Conservation (phyloP, 2,113 vertebrate genomes). For the Carettochelys insculpta region DNA sequence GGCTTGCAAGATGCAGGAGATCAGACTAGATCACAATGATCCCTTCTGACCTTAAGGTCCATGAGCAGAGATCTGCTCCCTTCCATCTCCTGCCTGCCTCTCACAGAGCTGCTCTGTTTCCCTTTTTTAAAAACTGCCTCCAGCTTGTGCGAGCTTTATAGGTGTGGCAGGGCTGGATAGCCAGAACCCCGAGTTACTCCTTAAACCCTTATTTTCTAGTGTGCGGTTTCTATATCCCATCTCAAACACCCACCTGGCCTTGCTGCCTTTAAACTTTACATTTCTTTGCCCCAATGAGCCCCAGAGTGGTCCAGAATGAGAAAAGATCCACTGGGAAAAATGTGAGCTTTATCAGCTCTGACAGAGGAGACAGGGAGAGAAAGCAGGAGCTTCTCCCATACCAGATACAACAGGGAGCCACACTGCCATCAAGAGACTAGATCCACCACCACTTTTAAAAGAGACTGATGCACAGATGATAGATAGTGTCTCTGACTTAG, state of each 20-base stretch:
- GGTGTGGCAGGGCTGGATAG: background rate
- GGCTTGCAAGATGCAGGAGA: too few species aligned
- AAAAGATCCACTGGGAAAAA: fast-evolving
- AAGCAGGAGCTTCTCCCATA: background rate
- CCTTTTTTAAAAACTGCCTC: background rate
- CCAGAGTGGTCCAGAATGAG: fast-evolving
- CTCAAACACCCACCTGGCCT: background rate
- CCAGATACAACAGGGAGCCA: fast-evolving
- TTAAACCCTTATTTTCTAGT: background rate
- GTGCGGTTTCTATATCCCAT: background rate
- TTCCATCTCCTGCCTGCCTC: background rate
- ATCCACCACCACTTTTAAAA: background rate
- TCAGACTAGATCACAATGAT: too few species aligned
- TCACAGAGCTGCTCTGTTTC: background rate
- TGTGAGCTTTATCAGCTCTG: background rate
- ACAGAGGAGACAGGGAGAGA: background rate
- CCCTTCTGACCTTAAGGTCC: too few species aligned
- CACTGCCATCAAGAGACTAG: background rate
- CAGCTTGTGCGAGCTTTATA: background rate
- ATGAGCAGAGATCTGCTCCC: background rate
- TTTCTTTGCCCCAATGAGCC: background rate
- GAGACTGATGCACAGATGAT: background rate
- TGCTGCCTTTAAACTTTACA: background rate
- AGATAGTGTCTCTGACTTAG: background rate
- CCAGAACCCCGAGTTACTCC: background rate